Percentiles rank a stretch among this genome's conserved stretches.
These are phyloP conservation scores for Mnemiopsis leidyi DNA, from an alignment of 37 sponge, comb jelly and placozoan species.

Conservation along the genomic window DNA sequence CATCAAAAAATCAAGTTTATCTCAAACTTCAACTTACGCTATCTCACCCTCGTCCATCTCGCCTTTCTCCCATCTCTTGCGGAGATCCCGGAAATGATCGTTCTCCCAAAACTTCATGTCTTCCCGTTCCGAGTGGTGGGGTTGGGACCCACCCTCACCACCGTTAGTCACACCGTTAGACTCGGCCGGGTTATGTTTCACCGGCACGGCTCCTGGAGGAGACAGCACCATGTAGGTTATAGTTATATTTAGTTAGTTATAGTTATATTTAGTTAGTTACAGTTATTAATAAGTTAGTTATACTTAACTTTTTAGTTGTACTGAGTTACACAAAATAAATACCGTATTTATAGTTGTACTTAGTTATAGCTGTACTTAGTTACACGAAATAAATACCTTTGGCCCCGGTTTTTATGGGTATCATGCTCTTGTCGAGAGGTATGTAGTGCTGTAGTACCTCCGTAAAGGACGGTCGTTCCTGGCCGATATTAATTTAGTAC, in stretches of 20 bases:
- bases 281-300: too few species aligned
- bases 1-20: neutral
- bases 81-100: constrained; percentile 27
- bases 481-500: too few species aligned
- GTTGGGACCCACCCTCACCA: neutral
- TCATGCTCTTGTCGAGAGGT: neutral
- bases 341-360: too few species aligned
- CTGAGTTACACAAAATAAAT: too few species aligned
- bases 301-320: too few species aligned
- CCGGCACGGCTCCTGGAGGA: neutral
- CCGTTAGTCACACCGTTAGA: neutral
- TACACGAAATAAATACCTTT: constrained; percentile 24
- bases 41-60: constrained; percentile 12
- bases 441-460: constrained; percentile 8
- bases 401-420: constrained; percentile 2
- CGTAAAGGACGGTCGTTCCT: constrained; percentile 60
- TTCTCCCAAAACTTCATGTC: constrained; percentile 43
- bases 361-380: too few species aligned
- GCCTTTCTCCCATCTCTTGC: constrained; percentile 51
- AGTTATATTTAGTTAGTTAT: too few species aligned
- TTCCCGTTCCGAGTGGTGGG: neutral
- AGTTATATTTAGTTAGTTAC: too few species aligned
- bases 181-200: neutral
- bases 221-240: too few species aligned
- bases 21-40: constrained; percentile 29